Conservation (phyloP, 2,797 vertebrate genomes). For the Sphenodon punctatus region DNA sequence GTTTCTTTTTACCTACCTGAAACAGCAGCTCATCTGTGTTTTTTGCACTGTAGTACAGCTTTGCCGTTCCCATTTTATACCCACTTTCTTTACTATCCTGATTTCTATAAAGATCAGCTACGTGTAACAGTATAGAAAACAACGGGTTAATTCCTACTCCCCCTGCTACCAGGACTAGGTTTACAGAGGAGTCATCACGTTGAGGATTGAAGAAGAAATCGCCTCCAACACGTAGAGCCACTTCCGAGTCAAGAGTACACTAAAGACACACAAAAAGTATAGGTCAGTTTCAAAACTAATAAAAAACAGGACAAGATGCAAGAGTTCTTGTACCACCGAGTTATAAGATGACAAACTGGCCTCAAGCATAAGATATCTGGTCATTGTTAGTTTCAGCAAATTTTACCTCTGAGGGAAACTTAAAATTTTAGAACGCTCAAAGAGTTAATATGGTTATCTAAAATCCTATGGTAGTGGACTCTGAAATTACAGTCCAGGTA, state of each 20-base stretch:
- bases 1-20: slow-evolving; percentile 77
- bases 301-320: not conserved
- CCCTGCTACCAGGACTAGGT: slow-evolving; percentile 91
- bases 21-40: slow-evolving; percentile 88
- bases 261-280: slow-evolving; percentile 65
- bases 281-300: slow-evolving; percentile 39
- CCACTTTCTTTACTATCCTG: slow-evolving; percentile 61
- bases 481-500: not conserved
- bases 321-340: not conserved
- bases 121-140: slow-evolving; percentile 91
- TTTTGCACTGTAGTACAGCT: slow-evolving; percentile 91
- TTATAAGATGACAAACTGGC: not conserved
- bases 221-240: slow-evolving; percentile 90
- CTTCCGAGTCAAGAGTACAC: slow-evolving; percentile 86
- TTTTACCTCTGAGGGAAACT: not conserved
- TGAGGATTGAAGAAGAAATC: slow-evolving; percentile 93
- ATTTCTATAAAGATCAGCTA: slow-evolving; percentile 81
- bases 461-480: not conserved
- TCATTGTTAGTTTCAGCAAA: not conserved
- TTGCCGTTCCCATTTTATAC: slow-evolving; percentile 76
- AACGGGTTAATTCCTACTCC: slow-evolving; percentile 97
- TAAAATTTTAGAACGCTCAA: no score
- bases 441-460: not conserved
- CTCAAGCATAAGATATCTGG: not conserved
- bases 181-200: slow-evolving; percentile 82